Evolutionary conservation across 2,113 vertebrate genomes (phyloP), one percentile per base, ranked within the genome.

Genomic region (Erythrolamprus reginae): DNA sequence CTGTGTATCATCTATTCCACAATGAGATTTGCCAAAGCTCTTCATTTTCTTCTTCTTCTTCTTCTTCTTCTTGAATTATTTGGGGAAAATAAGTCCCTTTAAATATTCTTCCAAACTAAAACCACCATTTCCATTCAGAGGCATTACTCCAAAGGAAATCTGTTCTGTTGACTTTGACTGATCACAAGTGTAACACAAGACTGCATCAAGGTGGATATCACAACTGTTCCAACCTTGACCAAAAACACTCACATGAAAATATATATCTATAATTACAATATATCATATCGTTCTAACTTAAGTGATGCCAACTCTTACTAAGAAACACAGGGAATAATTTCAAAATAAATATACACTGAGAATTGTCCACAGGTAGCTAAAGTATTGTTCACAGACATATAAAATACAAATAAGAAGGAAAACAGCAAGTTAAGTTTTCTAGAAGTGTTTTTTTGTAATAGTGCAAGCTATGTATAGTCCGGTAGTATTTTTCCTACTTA

Each of bases 41-140:
- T 70, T 93, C 86, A 84, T 95, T 89, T 91, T 86, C 24, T 94
- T 92, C 4, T 86, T 86, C 3, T 94, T 89, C 1, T 86, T 85
- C 95, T 88, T n/a, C 3, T 94, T 89, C 1, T 86, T 85, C 95
- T 88, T n/a, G 48, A 96, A 94, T 91, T 89, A 92, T 95, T 93
- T 88, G 88, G 86, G 89, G 15, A 77, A 93, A 92, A 94, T 95
- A 93, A 92, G 89, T 3, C 0, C 89, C 94, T 96, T 96, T 95
- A 95, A 86, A 86, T 92, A 93, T 87, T 94, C 90, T 92, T 94
- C 89, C 52, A 92, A 24, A 21, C n/a, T 92, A 93, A 94, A 96
- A 91, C 91, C 92, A 96, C 93, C 92, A 55, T 95, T 96, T 93
- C 95, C 93, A 97, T 94, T 94, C 89, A 96, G 92, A 97, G 92